These are phyloP conservation scores for Heteromurus nitidus DNA, from an alignment of 2,888 invertebrate species.

Conservation along the genomic window DNA sequence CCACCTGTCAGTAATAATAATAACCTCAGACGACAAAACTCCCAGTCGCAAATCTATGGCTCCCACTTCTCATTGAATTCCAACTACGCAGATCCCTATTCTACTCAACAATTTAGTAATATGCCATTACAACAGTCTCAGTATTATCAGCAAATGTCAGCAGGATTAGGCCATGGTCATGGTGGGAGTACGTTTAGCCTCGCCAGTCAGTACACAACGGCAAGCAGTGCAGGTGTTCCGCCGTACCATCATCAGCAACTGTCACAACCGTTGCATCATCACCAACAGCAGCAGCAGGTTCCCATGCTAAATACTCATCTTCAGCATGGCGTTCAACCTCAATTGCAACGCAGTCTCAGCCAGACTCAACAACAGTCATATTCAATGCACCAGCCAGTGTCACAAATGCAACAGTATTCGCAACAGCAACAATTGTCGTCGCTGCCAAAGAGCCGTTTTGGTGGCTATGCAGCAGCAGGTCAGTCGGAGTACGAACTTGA, in stretches of 20 bases:
- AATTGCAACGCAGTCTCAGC: constrained; percentile 54
- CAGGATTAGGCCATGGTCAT: constrained; percentile 53
- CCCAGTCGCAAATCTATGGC: constrained; percentile 70
- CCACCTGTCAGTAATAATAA: constrained; percentile 63
- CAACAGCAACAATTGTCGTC: constrained; percentile 37
- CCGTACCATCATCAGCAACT: constrained; percentile 47
- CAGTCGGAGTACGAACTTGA: constrained; percentile 64
- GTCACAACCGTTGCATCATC: constrained; percentile 20
- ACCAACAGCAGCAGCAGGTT: constrained; percentile 41
- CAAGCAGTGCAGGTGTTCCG: constrained; percentile 60
- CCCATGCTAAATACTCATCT: constrained; percentile 41
- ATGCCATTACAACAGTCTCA: constrained; percentile 41
- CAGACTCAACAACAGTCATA: constrained; percentile 57
- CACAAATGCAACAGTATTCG: constrained; percentile 61
- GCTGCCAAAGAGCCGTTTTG: constrained; percentile 56
- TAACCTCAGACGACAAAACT: constrained; percentile 63
- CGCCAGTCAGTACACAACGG: constrained; percentile 60
- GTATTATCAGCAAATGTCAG: constrained; percentile 62
- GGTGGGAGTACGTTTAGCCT: constrained; percentile 63
- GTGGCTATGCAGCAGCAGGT: constrained; percentile 16
- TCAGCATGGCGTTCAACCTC: constrained; percentile 53
- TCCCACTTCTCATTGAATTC: constrained; percentile 71
- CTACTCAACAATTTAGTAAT: constrained; percentile 26
- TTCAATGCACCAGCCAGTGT: constrained; percentile 50
- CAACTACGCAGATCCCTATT: constrained; percentile 68